Evolutionary conservation across 2,797 vertebrate species (phyloP).

Genomic region (Myotis myotis): DNA sequence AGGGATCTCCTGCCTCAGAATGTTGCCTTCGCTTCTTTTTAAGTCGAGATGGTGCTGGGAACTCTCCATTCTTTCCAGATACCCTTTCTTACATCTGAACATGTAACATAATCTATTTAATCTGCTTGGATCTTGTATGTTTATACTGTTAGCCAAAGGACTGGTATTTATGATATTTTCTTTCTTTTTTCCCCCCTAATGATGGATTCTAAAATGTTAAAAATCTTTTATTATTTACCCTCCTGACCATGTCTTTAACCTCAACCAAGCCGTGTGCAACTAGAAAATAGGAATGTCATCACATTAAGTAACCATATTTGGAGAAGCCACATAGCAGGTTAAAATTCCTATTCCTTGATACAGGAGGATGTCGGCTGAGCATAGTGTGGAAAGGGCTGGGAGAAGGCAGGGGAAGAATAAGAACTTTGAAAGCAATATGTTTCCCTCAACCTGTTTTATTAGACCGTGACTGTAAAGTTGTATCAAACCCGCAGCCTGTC

Average conservation of each 20-base stretch:
- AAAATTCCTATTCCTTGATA: not conserved
- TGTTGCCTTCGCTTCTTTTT: constrained; percentile 8
- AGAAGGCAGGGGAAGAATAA: not conserved
- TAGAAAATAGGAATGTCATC: not conserved
- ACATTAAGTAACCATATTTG: not conserved
- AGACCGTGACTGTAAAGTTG: not conserved
- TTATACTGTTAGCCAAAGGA: not conserved
- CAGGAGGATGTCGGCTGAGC: not conserved
- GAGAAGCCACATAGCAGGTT: not conserved
- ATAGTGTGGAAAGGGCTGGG: not conserved
- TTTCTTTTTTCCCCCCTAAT: constrained; percentile 8
- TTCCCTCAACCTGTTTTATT: not conserved
- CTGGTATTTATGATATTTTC: not conserved
- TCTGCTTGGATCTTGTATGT: not conserved
- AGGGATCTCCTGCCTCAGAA: constrained; percentile 25
- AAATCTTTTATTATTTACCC: not conserved
- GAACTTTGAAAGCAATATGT: not conserved
- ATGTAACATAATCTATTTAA: not conserved
- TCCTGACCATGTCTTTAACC: not conserved
- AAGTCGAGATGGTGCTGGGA: not conserved
- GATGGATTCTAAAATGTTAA: not conserved
- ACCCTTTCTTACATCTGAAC: not conserved
- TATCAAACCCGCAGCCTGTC: not conserved
- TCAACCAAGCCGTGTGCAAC: not conserved
- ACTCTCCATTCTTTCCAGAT: not conserved